These are phyloP conservation scores for Phymanthus crucifer DNA, from an alignment of 92 coral and sea anemone species.

Conservation along the genomic window DNA sequence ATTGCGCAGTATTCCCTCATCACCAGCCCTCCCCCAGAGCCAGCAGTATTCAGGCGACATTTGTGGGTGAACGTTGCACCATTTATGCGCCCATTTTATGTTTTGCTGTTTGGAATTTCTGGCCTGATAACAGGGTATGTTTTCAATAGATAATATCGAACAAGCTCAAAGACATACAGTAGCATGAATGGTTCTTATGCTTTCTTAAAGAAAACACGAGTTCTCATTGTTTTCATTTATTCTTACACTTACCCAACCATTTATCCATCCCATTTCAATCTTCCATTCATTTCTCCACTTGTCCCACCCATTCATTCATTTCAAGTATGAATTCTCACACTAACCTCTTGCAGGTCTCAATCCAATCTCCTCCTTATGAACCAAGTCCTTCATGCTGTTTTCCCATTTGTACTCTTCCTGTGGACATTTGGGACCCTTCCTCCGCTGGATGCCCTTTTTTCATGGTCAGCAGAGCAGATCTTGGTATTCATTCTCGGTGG, in stretches of 20 bases:
- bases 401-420: constrained; percentile 71
- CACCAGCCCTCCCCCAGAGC: constrained; percentile 80
- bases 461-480: constrained; percentile 86
- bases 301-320: background rate
- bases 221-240: background rate
- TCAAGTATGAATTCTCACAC: background rate
- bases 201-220: too few species aligned
- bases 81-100: constrained; percentile 88
- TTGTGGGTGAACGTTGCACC: constrained; percentile 66
- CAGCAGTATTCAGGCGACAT: constrained; percentile 77
- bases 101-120: constrained; percentile 63
- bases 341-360: constrained; percentile 61
- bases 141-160: background rate
- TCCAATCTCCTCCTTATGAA: constrained; percentile 58
- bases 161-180: background rate
- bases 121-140: constrained; percentile 77
- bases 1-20: constrained; percentile 81
- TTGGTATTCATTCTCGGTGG: constrained; percentile 91
- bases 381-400: constrained; percentile 69
- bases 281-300: background rate
- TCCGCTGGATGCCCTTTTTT: constrained; percentile 88
- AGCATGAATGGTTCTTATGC: too few species aligned
- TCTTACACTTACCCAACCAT: background rate
- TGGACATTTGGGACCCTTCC: constrained; percentile 89
- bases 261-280: background rate